phyloP scores from a whole-genome alignment of 2,113 vertebrate species.

The Tragulus kanchil region DNA sequence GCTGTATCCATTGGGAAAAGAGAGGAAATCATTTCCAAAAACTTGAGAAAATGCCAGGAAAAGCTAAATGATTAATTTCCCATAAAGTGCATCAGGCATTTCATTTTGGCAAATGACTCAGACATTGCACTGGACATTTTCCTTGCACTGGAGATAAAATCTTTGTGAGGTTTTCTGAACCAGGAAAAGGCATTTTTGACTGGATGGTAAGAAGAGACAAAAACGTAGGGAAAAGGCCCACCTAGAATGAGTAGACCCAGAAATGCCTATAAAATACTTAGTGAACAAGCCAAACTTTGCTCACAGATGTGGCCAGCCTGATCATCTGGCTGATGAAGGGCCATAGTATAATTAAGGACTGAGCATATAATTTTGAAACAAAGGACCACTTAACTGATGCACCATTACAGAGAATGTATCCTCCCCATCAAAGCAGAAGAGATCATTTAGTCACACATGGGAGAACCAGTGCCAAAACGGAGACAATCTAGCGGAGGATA shows the following conservation, averaged over 20 bases:
- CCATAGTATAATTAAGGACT: background rate
- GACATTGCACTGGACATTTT: constrained; percentile 10
- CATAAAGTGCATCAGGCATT: constrained; percentile 6
- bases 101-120: constrained; percentile 34
- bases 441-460: background rate
- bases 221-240: background rate
- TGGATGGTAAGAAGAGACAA: background rate
- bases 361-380: constrained; percentile 27
- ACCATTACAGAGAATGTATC: background rate
- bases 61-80: constrained; percentile 59
- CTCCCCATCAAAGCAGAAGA: background rate
- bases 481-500: background rate
- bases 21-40: constrained; percentile 53
- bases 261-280: background rate
- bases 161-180: background rate
- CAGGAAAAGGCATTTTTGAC: background rate
- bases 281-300: background rate
- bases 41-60: constrained; percentile 50
- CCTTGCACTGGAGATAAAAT: background rate
- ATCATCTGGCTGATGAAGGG: background rate
- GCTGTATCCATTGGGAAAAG: background rate
- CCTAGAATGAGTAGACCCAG: background rate
- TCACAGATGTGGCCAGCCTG: background rate
- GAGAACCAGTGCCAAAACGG: background rate
- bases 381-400: background rate